Evolutionary conservation across 2,113 vertebrate genomes (phyloP).

Genomic region (Sturnira hondurensis): DNA sequence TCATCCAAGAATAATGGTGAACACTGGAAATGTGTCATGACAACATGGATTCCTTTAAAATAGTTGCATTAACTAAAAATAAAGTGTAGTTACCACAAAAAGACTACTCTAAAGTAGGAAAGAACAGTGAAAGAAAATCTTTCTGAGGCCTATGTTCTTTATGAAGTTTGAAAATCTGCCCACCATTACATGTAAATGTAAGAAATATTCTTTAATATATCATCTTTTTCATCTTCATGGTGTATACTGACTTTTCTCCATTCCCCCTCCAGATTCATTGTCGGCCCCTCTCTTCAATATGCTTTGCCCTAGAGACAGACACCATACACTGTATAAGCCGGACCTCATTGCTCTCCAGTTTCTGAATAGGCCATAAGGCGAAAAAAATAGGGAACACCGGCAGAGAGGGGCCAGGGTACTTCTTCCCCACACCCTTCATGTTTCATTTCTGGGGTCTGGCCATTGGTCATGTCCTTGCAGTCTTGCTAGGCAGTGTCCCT

Average conservation of each 20-base stretch:
- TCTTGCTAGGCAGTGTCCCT: background rate
- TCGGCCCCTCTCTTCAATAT: background rate
- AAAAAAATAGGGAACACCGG: no score
- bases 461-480: background rate
- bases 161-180: background rate
- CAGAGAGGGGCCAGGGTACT: background rate
- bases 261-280: background rate
- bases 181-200: background rate
- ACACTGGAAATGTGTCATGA: background rate
- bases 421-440: background rate
- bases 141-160: background rate
- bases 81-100: background rate
- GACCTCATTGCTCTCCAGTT: background rate
- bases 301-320: background rate
- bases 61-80: background rate
- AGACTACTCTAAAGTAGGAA: background rate
- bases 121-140: background rate
- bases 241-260: background rate
- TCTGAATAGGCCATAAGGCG: background rate
- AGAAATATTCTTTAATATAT: background rate
- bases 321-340: background rate
- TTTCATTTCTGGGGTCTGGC: background rate
- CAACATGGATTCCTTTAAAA: background rate
- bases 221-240: background rate
- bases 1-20: background rate